Conservation (phyloP, 2,113 vertebrate species). For the Aptenodytes patagonicus region DNA sequence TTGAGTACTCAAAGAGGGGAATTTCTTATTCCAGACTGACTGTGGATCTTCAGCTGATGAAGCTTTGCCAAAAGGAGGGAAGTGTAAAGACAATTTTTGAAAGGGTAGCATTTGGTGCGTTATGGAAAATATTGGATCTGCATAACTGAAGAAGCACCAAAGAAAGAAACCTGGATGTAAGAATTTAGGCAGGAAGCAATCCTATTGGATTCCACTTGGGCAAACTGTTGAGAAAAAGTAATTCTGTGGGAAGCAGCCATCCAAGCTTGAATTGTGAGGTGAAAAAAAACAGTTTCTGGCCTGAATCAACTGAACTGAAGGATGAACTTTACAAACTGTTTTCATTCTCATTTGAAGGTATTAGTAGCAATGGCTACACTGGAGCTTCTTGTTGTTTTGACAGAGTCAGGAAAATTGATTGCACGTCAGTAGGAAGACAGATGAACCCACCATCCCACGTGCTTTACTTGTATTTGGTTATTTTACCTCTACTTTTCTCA, state of each 20-base stretch:
- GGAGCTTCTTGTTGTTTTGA: not conserved
- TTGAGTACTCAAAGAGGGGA: not conserved
- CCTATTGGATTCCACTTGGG: not conserved
- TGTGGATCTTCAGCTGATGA: not conserved
- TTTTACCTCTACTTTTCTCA: not conserved
- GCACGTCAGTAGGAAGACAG: not conserved
- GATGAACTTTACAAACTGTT: not conserved
- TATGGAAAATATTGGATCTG: not conserved
- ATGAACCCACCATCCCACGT: fast-evolving
- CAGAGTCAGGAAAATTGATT: not conserved
- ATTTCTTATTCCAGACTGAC: not conserved
- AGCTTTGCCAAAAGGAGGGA: not conserved
- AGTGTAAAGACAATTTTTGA: not conserved
- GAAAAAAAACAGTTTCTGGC: not conserved
- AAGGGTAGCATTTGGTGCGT: not conserved
- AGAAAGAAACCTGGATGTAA: not conserved
- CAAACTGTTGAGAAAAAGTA: not conserved
- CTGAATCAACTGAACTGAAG: not conserved
- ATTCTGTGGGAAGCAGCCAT: not conserved
- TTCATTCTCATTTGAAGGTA: not conserved
- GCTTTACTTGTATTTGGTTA: not conserved
- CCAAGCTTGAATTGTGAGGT: not conserved
- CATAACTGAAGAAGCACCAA: not conserved
- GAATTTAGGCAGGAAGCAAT: not conserved
- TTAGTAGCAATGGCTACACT: not conserved